These are phyloP conservation scores for Asarcornis scutulata DNA, from an alignment of 2,113 vertebrate genomes.

Conservation along the genomic window DNA sequence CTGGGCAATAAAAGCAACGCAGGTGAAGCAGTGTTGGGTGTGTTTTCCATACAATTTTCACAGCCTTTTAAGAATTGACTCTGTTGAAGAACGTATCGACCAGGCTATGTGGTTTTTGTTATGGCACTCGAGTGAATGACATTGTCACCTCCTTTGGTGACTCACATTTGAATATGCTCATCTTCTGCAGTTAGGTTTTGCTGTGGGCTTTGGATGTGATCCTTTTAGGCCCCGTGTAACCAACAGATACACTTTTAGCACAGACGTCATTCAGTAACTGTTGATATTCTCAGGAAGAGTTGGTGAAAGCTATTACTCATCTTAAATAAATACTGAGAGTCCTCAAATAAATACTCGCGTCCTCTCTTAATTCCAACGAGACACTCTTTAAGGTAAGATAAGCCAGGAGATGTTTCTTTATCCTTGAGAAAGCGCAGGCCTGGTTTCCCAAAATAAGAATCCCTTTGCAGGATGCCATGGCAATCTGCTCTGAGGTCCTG, in stretches of 20 bases:
- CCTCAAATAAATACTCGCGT: too few relatives aligned
- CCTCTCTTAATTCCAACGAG: background rate
- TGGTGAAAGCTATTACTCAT: background rate
- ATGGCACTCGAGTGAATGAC: background rate
- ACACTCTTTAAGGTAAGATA: background rate
- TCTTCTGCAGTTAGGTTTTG: background rate
- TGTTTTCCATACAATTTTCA: background rate
- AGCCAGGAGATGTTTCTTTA: background rate
- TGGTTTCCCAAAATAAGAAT: background rate
- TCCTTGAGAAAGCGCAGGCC: background rate
- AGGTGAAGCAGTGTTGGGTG: background rate
- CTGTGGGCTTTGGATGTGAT: background rate
- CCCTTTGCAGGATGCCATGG: rapidly evolving
- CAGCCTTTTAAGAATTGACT: background rate
- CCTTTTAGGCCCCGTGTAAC: background rate
- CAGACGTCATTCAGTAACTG: background rate
- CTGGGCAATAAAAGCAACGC: background rate
- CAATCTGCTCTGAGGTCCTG: background rate
- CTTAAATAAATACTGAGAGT: background rate
- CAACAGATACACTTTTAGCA: background rate
- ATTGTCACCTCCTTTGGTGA: background rate
- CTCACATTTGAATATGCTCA: background rate
- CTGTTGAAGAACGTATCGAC: background rate
- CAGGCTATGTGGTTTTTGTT: background rate
- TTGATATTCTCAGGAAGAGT: background rate